Evolutionary conservation across 2,797 vertebrate species (phyloP), one percentile per base, ranked within the genome.

Genomic region (Brachymystax lenok): DNA sequence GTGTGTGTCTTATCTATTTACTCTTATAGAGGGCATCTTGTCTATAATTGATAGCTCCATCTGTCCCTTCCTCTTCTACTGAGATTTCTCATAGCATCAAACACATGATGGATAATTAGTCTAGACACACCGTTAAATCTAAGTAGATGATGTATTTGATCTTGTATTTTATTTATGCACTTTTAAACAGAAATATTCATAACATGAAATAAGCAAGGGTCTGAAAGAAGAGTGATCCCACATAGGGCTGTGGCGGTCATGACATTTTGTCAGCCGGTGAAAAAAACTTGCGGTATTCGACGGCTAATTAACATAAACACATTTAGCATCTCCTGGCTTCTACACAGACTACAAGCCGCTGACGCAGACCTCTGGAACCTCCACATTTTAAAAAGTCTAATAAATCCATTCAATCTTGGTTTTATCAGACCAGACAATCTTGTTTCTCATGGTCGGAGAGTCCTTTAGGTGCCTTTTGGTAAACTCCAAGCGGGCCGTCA

Each of bases 1-100:
- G 7, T 46, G 50, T 10, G 19, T 21, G 40, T 35, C 21, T 59
- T 1, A 59, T 59, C 56, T 59, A 59, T 59, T 59, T 59, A 8
- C 56, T 21, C 2, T 10, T 59, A 59, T 59, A 5, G 54, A 59
- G 54, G 54, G 19, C 56, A 59, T 59, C 56, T 21, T 59, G 6
- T 59, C 56, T 7, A 59, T 59, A n/a, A 59, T 59, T 59, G 56
- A 59, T 59, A 59, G 56, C 56, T 59, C 56, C 56, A 59, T 59
- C 56, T 59, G 56, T n/a, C 56, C n/a, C 56, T 59, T 59, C 2
- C 19, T 59, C 8, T 59, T 21, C 7, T 59, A 5, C 6, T 59
- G 56, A n/a, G 56, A 46, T 46, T 21, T 59, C n/a, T 59, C 56
- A 6, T 8, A n/a, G 1, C 7, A 10, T 21, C 54, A 59, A 59